Evolutionary conservation across 1,140 invertebrate species (phyloP).

Genomic region (Idris sp.): DNA sequence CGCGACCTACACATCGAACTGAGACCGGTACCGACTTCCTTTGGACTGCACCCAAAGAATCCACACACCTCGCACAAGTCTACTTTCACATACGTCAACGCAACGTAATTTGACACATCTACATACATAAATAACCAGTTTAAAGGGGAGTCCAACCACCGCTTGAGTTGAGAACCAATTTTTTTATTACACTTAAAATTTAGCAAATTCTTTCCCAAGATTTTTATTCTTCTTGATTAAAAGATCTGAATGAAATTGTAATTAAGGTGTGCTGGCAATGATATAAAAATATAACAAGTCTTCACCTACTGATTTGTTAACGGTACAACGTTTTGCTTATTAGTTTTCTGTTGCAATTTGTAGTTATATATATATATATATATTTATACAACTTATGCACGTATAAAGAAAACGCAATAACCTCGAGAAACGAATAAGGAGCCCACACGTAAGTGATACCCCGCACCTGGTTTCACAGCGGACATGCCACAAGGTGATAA

Average conservation of each 20-base stretch:
- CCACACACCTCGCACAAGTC: conserved; percentile 54
- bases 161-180: too few relatives aligned
- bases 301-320: conserved; percentile 35
- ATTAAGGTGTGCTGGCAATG: conserved; percentile 8
- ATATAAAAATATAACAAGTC: conserved; percentile 49
- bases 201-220: too few relatives aligned
- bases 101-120: conserved; percentile 55
- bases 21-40: conserved; percentile 48
- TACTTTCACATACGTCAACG: conserved; percentile 56
- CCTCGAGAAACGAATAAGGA: conserved; percentile 57
- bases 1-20: conserved; percentile 44
- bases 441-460: conserved; percentile 49
- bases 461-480: conserved; percentile 46
- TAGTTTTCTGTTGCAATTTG: conserved; percentile 51
- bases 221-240: too few relatives aligned
- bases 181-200: too few relatives aligned
- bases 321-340: conserved; percentile 38
- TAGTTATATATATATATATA: too few relatives aligned
- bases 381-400: conserved; percentile 45
- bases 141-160: too few relatives aligned
- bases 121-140: too few relatives aligned
- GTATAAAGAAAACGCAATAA: conserved; percentile 55
- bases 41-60: conserved; percentile 57
- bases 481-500: conserved; percentile 38
- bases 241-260: conserved; percentile 16